phyloP scores from a whole-genome alignment of 2,888 invertebrate species.

The Dioctria rufipes region DNA sequence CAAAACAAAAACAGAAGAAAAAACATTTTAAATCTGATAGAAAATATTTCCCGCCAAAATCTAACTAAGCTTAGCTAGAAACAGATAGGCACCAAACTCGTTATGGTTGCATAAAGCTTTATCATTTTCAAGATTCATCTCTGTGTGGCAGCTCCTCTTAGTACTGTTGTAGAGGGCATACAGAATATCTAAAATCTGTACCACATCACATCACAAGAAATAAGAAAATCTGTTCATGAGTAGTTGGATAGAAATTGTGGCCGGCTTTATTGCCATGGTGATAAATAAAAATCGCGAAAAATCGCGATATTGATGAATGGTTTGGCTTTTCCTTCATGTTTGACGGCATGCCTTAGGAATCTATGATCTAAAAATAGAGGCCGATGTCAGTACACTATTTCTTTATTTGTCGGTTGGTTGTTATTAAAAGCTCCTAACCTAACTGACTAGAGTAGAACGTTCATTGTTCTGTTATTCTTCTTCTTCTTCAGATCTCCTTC shows the following conservation, averaged over 20 bases:
- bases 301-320: slow-evolving; percentile 34
- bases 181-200: background rate
- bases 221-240: too few relatives aligned
- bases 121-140: too few relatives aligned
- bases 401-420: background rate
- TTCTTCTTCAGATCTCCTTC: too few relatives aligned
- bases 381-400: too few relatives aligned
- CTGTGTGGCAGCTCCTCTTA: background rate
- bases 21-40: background rate
- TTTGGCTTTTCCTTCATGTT: background rate
- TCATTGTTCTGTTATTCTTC: background rate
- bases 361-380: slow-evolving; percentile 27
- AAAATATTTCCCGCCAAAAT: slow-evolving; percentile 43
- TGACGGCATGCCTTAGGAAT: slow-evolving; percentile 30
- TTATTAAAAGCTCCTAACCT: background rate
- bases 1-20: slow-evolving; percentile 1
- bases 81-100: too few relatives aligned
- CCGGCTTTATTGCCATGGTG: background rate
- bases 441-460: background rate
- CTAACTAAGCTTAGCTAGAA: background rate
- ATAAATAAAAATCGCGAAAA: background rate
- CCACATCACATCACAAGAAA: too few relatives aligned
- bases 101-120: too few relatives aligned
- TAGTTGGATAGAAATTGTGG: background rate
- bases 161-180: background rate